Evolutionary conservation across 2,888 invertebrate genomes (phyloP).

Genomic region (Drosophila pseudotalamancana): DNA sequence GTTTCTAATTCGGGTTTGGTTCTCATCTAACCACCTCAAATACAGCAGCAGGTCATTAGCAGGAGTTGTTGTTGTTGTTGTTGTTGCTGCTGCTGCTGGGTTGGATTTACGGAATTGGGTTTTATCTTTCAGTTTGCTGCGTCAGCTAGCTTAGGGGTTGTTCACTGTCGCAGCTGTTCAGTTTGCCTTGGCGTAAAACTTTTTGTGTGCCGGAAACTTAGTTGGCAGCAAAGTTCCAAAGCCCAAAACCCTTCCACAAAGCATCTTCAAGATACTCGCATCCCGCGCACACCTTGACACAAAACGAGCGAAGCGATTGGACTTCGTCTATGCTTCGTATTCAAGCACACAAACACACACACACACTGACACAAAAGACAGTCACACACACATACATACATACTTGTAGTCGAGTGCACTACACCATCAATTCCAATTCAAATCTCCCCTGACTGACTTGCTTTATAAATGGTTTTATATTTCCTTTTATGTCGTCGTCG

Average conservation of each 20-base stretch:
- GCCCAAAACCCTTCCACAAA: conserved; percentile 64
- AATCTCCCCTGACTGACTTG: conserved; percentile 80
- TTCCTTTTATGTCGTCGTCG: conserved; percentile 77
- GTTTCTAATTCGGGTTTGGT: neutral
- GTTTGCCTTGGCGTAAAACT: conserved; percentile 47
- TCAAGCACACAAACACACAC: conserved; percentile 12
- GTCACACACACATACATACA: conserved; percentile 20
- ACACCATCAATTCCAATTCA: conserved; percentile 79
- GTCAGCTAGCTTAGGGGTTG: conserved; percentile 58
- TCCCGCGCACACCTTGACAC: conserved; percentile 75
- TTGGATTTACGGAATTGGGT: conserved; percentile 64
- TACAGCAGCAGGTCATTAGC: conserved; percentile 28
- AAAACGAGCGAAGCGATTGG: conserved; percentile 49
- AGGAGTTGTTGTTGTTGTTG: no score
- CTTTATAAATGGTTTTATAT: conserved; percentile 80
- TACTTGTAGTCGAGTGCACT: conserved; percentile 66
- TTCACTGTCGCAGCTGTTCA: conserved; percentile 61
- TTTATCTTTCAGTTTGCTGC: conserved; percentile 50
- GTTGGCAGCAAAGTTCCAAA: conserved; percentile 66
- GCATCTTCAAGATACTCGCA: conserved; percentile 69
- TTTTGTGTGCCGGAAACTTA: conserved; percentile 68
- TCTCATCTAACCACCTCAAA: neutral
- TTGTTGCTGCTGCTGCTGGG: conserved; percentile 18
- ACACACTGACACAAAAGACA: conserved; percentile 3
- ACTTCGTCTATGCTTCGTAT: conserved; percentile 70